A percentile compares a stretch with the other conserved stretches of the same genome.
Evolutionary conservation across 2,113 vertebrate species (phyloP).

Genomic region (Struthidea cinerea): DNA sequence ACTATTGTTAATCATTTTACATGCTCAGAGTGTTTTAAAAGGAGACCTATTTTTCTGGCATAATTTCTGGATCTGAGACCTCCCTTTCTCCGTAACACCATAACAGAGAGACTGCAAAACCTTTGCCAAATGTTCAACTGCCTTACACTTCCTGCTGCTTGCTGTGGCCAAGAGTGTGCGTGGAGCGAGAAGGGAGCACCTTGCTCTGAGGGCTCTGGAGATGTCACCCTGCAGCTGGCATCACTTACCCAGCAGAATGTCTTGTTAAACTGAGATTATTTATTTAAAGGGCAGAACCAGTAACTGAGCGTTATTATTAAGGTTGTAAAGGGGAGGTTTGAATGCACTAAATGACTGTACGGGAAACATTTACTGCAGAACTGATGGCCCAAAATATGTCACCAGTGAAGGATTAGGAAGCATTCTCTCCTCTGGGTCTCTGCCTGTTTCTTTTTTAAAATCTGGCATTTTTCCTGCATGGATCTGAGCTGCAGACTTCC

Average conservation of each 20-base stretch:
- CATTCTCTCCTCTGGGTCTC: conserved; percentile 38
- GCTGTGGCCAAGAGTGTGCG: accelerated
- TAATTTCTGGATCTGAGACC: neutral
- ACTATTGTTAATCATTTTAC: conserved; percentile 9
- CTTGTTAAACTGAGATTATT: conserved; percentile 5
- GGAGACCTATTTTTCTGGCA: neutral
- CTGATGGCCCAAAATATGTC: conserved; percentile 30
- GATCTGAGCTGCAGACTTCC: conserved; percentile 25
- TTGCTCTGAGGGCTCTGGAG: neutral
- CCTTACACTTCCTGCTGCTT: neutral
- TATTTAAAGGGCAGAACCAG: conserved; percentile 26
- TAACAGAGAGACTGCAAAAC: neutral
- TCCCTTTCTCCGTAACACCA: neutral
- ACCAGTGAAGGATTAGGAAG: conserved; percentile 31
- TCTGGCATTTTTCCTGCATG: conserved; percentile 38
- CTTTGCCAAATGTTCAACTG: neutral
- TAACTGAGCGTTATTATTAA: conserved; percentile 11
- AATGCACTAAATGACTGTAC: neutral
- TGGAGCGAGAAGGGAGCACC: accelerated
- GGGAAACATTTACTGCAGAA: conserved; percentile 20
- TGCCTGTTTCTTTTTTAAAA: conserved; percentile 51
- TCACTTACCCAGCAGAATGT: neutral
- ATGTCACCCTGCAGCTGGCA: neutral
- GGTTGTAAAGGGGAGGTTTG: neutral
- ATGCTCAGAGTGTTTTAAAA: neutral